These are phyloP conservation scores for Sporophila hypoxantha DNA, from an alignment of 2,113 vertebrate genomes.

Conservation along the genomic window DNA sequence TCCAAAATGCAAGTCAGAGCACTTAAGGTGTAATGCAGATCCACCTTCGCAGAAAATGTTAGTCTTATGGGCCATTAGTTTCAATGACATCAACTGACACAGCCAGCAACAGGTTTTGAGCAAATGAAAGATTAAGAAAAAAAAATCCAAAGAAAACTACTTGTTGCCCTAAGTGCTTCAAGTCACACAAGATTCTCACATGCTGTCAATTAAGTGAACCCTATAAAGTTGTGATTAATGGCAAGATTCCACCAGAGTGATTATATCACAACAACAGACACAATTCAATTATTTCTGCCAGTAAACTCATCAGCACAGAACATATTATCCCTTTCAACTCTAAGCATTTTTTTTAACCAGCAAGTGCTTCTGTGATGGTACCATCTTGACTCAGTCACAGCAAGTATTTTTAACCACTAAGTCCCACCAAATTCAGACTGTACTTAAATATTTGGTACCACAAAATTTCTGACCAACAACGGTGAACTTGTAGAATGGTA, in stretches of 20 bases:
- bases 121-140: neutral
- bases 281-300: conserved; percentile 50
- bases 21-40: neutral
- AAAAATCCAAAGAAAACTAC: neutral
- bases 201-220: conserved; percentile 23
- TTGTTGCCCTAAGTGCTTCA: neutral
- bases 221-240: conserved; percentile 18
- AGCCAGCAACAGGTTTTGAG: neutral
- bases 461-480: neutral
- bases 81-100: neutral
- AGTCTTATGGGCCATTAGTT: neutral
- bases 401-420: neutral
- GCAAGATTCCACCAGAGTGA: conserved; percentile 10
- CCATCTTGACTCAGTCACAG: neutral
- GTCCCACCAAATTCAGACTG: neutral
- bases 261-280: conserved; percentile 9
- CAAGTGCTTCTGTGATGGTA: neutral
- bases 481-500: neutral
- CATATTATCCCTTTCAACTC: neutral
- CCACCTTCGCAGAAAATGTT: neutral
- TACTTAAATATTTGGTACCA: neutral
- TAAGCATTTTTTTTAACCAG: neutral
- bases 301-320: conserved; percentile 12
- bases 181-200: neutral
- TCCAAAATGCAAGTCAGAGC: neutral